Percentiles rank a stretch among this genome's conserved stretches.
Evolutionary conservation across 92 coral and sea anemone species (phyloP).

Genomic region (Galaxea fascicularis): DNA sequence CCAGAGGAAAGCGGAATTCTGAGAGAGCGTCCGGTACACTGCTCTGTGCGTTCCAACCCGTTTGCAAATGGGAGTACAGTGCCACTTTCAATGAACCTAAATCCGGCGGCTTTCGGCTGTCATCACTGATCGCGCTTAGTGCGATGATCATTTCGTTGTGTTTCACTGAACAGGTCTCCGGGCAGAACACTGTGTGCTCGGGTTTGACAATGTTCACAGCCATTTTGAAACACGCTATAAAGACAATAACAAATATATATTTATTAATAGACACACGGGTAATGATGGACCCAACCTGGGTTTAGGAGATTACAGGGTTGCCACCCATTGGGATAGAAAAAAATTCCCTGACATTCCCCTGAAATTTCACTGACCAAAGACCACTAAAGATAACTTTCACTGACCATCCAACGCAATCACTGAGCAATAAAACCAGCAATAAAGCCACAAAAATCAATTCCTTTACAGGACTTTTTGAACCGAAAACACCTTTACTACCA

Average conservation of each 20-base stretch:
- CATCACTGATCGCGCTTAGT: constrained; percentile 47
- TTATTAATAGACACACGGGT: neutral
- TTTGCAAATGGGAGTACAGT: constrained; percentile 52
- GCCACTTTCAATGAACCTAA: constrained; percentile 55
- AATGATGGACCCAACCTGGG: too few species aligned
- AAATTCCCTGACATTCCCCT: too few species aligned
- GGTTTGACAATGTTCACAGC: constrained; percentile 24
- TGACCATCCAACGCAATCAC: too few species aligned
- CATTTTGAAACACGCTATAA: constrained; percentile 21
- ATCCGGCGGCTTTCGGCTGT: constrained; percentile 52
- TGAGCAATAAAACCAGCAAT: too few species aligned
- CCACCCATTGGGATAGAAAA: too few species aligned
- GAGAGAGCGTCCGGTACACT: constrained; percentile 63
- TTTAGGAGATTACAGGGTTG: too few species aligned
- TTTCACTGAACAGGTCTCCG: constrained; percentile 27
- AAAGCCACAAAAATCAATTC: too few species aligned
- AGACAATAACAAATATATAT: neutral
- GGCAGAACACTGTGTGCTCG: constrained; percentile 52
- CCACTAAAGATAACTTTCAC: too few species aligned
- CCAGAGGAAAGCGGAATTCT: constrained; percentile 81
- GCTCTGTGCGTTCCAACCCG: constrained; percentile 81
- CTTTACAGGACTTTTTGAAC: too few species aligned
- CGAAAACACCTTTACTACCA: too few species aligned
- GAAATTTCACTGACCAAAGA: too few species aligned
- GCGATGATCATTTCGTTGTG: constrained; percentile 71